Base-by-base conservation (phyloP, 2,888 invertebrate species). In the Acanthopleura granulata region DNA sequence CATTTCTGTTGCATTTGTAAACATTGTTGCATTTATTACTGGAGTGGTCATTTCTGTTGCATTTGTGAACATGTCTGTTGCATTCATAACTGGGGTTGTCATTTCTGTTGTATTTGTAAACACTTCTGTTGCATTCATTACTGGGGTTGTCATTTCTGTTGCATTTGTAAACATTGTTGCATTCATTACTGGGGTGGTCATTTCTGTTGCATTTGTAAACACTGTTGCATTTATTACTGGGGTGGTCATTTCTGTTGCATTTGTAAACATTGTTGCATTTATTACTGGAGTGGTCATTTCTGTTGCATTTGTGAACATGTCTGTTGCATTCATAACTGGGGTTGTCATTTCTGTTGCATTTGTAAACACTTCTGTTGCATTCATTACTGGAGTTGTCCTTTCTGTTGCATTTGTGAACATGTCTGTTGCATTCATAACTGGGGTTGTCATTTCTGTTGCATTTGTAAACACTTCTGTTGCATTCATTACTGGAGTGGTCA, bases 401-500 rank as follows among this genome's bases (percentile, higher is more conserved):
- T 57, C n/a, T 57, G 57, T 57, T n/a, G 18, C 18, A 57, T 57
- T 57, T 57, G 22, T 22, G 12, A 22, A 18, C 22, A 22, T 51
- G 14, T 14, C 18, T 15, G 14, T 51, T 51, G 14, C 51, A 14
- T 15, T 51, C 18, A 18, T 14, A 15, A 51, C 18, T 51, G 14
- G 51, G 51, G 51, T 51, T 51, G 51, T 51, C 51, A 51, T 57
- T 57, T 57, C n/a, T 57, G 57, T 57, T n/a, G 18, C 18, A 57
- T 57, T 57, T 57, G 22, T 22, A 12, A 22, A 18, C 57, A 22
- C 22, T 57, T 18, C 22, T n/a, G 18, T 57, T 3, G 6, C 57
- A 18, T n/a, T 22, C 22, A 22, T 18, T 22, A 57, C 22, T 57
- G 3, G 57, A 4, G 57, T 57, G 3, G 57, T 57, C 57, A 57